Evolutionary conservation across 2,888 invertebrate genomes (phyloP), one percentile per base, ranked within the genome.

Genomic region (Oscheius myriophilus): DNA sequence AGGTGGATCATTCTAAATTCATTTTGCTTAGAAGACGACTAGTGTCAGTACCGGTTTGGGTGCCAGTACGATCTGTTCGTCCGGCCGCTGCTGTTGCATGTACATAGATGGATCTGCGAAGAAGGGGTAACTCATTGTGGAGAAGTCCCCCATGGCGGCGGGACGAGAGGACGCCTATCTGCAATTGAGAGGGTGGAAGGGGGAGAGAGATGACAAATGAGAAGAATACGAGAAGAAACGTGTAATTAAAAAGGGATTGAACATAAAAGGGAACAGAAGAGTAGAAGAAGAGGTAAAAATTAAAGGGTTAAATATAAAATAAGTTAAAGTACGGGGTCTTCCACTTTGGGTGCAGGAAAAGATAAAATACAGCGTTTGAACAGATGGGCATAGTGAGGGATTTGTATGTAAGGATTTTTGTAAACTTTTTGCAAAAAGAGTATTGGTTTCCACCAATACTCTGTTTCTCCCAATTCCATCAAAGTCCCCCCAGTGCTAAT

Each of bases 1-100:
- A 42, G 80, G 74, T 12, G 79, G 73, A 18, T 82, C 80, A 59
- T 72, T 71, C 76, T 78, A 71, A 33, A 33, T 33, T 33, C 33
- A 3, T 33, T 33, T 9, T 9, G 21, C 6, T 25, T 53, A 16
- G 18, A 18, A n/a, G 11, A 25, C 33, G 2, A 33, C 53, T 26
- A 14, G 11, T 1, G 2, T 33, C 25, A 39, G n/a, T 65, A 73
- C 73, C 68, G 73, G 43, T 70, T 76, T 76, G 42, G 69, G 70
- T 39, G 70, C 25, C 63, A 63, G 57, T 18, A 46, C 46, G 43
- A 65, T 46, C 54, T 39, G 45, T 21, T 63, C 63, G n/a, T 63
- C 63, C 16, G 63, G 52, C 25, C 52, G 52, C n/a, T 33, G 21
- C 26, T 16, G 45, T 23, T 61, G 49, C 45, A 61, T 61, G 21